A percentile compares a stretch with the other conserved stretches of the same genome.
Evolutionary conservation across 2,888 invertebrate genomes (phyloP).

Genomic region (Parnassius mnemosyne): DNA sequence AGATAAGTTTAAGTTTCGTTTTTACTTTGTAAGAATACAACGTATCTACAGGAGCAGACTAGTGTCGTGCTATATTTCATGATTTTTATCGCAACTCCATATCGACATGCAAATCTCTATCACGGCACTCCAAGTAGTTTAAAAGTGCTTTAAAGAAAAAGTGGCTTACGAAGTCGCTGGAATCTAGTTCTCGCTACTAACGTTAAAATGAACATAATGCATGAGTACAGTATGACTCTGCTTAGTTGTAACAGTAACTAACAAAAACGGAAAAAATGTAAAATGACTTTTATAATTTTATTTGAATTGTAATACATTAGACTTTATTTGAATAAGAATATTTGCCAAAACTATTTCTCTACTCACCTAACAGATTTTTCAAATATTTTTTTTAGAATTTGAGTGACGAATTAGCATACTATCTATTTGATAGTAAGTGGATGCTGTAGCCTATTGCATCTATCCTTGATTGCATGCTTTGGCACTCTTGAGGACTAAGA

Average conservation of each 20-base stretch:
- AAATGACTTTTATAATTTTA: neutral
- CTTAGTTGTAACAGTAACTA: slow-evolving; percentile 14
- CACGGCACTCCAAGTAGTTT: slow-evolving; percentile 44
- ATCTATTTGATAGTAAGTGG: too few species aligned
- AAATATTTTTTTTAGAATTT: too few species aligned
- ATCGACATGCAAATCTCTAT: slow-evolving; percentile 55
- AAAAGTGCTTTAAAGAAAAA: slow-evolving; percentile 48
- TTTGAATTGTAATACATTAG: neutral
- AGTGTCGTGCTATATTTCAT: slow-evolving; percentile 36
- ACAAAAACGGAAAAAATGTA: slow-evolving; percentile 1
- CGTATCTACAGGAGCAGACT: slow-evolving; percentile 34
- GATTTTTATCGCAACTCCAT: slow-evolving; percentile 44
- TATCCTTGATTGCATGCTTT: too few species aligned
- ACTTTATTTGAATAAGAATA: too few species aligned
- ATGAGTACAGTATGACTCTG: slow-evolving; percentile 16
- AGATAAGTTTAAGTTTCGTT: too few species aligned
- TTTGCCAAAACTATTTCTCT: too few species aligned
- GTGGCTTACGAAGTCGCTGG: slow-evolving; percentile 35
- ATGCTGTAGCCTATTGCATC: too few species aligned
- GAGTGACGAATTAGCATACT: too few species aligned
- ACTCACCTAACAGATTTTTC: too few species aligned
- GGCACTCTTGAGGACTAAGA: too few species aligned
- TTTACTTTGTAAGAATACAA: too few species aligned
- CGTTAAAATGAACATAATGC: slow-evolving; percentile 26
- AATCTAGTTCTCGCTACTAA: slow-evolving; percentile 31